Conservation (phyloP, 2,797 vertebrate genomes). For the Propithecus perrieri region DNA sequence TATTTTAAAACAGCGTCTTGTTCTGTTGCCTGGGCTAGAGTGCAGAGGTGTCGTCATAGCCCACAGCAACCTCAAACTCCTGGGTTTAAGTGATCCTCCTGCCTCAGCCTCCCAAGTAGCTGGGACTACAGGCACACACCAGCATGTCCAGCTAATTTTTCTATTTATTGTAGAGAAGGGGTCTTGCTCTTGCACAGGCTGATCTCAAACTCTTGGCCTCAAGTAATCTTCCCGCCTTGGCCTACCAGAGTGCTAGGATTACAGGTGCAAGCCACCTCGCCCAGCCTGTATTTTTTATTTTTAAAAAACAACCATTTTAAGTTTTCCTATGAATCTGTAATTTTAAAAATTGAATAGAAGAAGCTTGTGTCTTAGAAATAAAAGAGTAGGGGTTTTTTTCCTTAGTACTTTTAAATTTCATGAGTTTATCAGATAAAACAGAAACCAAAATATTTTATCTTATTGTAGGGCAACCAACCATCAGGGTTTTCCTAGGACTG, state of each 20-base stretch:
- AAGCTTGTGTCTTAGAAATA: background rate
- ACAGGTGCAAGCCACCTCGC: too few species aligned
- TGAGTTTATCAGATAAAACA: background rate
- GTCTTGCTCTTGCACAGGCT: too few species aligned
- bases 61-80: too few species aligned
- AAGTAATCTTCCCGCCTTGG: too few species aligned
- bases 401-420: background rate
- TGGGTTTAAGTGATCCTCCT: too few species aligned
- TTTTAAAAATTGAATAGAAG: background rate
- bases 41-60: too few species aligned
- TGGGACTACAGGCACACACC: too few species aligned
- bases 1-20: background rate
- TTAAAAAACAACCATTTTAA: background rate
- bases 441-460: background rate
- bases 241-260: too few species aligned
- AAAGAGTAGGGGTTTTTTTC: background rate
- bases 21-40: background rate
- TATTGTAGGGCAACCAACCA: background rate
- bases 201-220: too few species aligned
- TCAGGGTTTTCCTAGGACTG: background rate
- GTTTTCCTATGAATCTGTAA: background rate
- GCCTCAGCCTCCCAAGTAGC: too few species aligned
- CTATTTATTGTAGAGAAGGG: too few species aligned
- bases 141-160: too few species aligned
- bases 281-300: background rate